Evolutionary conservation across 2,797 vertebrate genomes (phyloP), one percentile per base, ranked within the genome.

Genomic region (Margarornis squamiger): DNA sequence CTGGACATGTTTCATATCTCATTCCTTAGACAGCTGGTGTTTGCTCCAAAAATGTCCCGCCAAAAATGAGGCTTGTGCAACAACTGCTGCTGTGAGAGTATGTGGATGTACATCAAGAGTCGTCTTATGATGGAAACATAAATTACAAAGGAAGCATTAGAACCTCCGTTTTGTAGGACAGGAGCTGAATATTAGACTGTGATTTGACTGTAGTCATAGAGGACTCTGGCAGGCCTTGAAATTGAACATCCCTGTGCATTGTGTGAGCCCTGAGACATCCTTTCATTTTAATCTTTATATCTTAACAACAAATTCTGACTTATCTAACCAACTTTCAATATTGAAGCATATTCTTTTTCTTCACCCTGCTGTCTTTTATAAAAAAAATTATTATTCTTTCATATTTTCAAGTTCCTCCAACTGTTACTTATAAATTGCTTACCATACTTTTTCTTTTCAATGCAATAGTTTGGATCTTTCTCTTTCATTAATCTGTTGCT

Each of bases 211-310:
- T 61, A 57, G 29, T 36, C 24, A 20, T 41, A 26, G 6, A 70
- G 41, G 24, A 84, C 90, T 81, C 39, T 55, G 55, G 10, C 51
- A 84, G 51, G 22, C 36, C 26, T 39, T 34, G 21, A 70, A 48
- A 61, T 1, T 18, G 55, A 85, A 46, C 10, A 21, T 43, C 16
- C 26, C 26, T 23, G 10, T n/a, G 18, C 0, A 0, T 15, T 54
- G 4, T 63, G 27, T 77, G 21, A 78, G 11, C 46, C 20, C 30
- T 15, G 34, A 66, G 27, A 41, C 2, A 24, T 12, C 12, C 14
- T 34, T 71, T 49, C 5, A 11, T 72, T 36, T 45, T 9, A 65
- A 46, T 52, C 8, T 88, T 76, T 62, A 8, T 62, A 24, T 21
- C 7, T 48, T 32, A 41, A 65, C n/a, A 36, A 32, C 8, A 68